Conservation (phyloP, 2,113 vertebrate genomes). For the Suncus etruscus region DNA sequence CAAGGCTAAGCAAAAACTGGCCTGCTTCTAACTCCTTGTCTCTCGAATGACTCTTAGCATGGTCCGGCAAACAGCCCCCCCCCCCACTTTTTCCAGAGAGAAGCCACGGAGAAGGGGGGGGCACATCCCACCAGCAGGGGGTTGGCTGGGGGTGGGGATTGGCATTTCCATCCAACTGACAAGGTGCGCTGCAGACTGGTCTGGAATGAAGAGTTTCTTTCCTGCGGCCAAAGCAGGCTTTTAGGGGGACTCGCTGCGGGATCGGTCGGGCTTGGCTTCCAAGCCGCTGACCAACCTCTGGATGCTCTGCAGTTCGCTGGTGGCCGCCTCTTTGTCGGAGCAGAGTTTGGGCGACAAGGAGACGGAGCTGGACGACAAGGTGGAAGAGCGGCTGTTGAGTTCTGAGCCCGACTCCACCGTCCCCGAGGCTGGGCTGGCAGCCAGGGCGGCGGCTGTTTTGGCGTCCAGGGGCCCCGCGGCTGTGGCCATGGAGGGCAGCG, state of each 20-base stretch:
- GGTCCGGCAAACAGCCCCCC: neutral
- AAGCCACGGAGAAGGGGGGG: too few relatives aligned
- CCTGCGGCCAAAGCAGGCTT: neutral
- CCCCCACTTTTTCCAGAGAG: too few relatives aligned
- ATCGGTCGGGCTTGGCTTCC: constrained; percentile 94
- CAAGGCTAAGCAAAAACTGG: neutral
- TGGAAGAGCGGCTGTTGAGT: constrained; percentile 95
- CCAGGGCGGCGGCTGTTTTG: constrained; percentile 87
- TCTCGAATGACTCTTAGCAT: neutral
- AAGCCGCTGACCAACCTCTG: constrained; percentile 98
- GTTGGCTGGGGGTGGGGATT: too few relatives aligned
- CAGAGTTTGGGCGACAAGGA: constrained; percentile 95
- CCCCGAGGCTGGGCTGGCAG: constrained; percentile 91
- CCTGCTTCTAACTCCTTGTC: constrained; percentile 25
- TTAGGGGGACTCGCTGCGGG: constrained; percentile 94
- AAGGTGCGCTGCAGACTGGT: constrained; percentile 87
- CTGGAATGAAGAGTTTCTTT: constrained; percentile 82
- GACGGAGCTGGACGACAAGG: constrained; percentile 92
- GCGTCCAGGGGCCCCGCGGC: constrained; percentile 77
- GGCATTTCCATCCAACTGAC: constrained; percentile 47
- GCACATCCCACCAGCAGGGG: too few relatives aligned
- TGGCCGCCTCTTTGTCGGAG: constrained; percentile 92
- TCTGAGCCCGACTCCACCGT: constrained; percentile 95
- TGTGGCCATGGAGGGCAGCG: constrained; percentile 88
- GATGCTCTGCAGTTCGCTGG: constrained; percentile 97